These are phyloP conservation scores for Bagarius yarrelli DNA, from an alignment of 2,113 vertebrate species.

Conservation along the genomic window DNA sequence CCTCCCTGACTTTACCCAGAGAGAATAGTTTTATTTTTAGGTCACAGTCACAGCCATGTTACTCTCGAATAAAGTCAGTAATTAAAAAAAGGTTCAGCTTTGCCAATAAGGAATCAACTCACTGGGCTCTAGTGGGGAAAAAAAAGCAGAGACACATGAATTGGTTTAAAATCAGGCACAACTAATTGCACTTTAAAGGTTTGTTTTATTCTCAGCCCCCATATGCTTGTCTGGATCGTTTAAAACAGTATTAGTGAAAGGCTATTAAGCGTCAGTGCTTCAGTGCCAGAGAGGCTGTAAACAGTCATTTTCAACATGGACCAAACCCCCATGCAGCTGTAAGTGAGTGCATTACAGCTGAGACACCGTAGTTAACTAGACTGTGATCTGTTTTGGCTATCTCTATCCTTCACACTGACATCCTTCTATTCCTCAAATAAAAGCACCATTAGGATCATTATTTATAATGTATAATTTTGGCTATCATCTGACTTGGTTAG, in stretches of 20 bases:
- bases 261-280: not conserved
- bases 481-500: no score
- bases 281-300: constrained; percentile 9
- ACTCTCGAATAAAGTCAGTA: constrained; percentile 47
- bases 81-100: constrained; percentile 27
- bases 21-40: constrained; percentile 28
- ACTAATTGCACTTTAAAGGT: constrained; percentile 25
- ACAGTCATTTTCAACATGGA: constrained; percentile 3
- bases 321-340: not conserved
- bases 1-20: constrained; percentile 39
- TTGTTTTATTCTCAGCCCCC: constrained; percentile 2
- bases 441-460: constrained; percentile 24
- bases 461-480: constrained; percentile 5
- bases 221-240: constrained; percentile 1
- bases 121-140: constrained; percentile 61
- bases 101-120: constrained; percentile 54
- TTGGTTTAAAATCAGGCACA: constrained; percentile 41
- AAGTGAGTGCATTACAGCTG: constrained; percentile 4
- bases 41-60: constrained; percentile 41
- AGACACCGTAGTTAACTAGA: not conserved
- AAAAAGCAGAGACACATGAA: constrained; percentile 57
- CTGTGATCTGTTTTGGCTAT: constrained; percentile 6
- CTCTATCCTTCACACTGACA: no score
- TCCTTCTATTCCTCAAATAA: constrained; percentile 22
- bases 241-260: constrained; percentile 22